Conservation (phyloP, 2,888 invertebrate species). For the Agrochola lychnidis region DNA sequence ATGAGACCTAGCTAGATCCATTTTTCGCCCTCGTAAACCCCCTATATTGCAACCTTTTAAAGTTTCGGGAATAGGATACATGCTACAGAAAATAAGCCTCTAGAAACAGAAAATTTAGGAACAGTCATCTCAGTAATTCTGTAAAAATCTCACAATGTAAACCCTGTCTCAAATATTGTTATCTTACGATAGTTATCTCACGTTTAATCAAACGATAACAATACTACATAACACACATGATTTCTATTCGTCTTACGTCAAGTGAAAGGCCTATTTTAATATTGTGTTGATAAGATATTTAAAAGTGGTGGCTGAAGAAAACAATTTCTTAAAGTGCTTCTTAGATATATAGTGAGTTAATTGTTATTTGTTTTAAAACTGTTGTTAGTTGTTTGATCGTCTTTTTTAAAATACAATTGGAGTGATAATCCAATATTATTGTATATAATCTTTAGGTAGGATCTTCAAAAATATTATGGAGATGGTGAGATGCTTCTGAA, state of each 20-base stretch:
- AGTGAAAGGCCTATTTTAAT: not conserved
- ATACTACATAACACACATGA: not conserved
- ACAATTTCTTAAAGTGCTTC: not conserved
- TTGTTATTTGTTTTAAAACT: not conserved
- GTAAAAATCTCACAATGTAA: no score
- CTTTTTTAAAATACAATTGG: not conserved
- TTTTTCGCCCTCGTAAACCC: no score
- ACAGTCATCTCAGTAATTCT: no score
- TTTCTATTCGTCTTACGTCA: not conserved
- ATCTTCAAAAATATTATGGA: not conserved
- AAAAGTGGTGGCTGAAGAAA: not conserved
- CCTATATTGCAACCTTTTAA: no score
- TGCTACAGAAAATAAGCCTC: not conserved
- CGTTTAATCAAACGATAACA: slow-evolving; percentile 2
- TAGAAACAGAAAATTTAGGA: not conserved
- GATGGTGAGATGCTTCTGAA: not conserved
- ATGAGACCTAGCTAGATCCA: no score
- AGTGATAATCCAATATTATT: not conserved
- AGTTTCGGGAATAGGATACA: not conserved
- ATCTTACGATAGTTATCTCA: not conserved
- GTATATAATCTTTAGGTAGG: not conserved
- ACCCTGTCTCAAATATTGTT: not conserved
- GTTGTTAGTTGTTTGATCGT: not conserved
- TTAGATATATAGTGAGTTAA: not conserved
- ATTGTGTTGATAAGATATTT: not conserved